These are phyloP conservation scores for Distichodus sexfasciatus DNA, from an alignment of 2,797 vertebrate genomes.

Conservation along the genomic window DNA sequence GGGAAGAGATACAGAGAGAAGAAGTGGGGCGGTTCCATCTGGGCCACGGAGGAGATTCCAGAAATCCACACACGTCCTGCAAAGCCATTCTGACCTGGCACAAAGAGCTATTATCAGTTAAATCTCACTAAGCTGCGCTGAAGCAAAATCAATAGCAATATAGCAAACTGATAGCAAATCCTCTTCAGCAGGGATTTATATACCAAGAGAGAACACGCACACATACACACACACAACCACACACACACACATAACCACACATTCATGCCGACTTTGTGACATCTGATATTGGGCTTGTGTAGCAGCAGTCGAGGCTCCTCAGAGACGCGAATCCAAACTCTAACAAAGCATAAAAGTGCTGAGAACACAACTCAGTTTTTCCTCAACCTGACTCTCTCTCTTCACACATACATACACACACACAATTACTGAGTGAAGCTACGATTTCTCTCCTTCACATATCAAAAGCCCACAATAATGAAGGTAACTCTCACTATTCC, in stretches of 20 bases:
- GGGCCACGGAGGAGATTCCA: slow-evolving; percentile 32
- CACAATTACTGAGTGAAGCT: no score
- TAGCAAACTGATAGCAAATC: background rate
- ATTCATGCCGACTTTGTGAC: slow-evolving; percentile 30
- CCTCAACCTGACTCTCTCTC: background rate
- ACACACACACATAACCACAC: background rate
- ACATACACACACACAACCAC: slow-evolving; percentile 10
- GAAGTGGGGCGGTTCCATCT: slow-evolving; percentile 41
- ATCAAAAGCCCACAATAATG: no score
- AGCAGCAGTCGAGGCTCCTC: slow-evolving; percentile 52
- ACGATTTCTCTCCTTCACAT: no score
- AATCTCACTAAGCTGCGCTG: background rate
- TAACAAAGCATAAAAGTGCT: slow-evolving; percentile 18
- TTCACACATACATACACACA: background rate
- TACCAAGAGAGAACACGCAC: background rate
- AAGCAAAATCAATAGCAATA: background rate
- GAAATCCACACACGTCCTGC: slow-evolving; percentile 68
- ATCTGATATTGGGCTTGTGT: slow-evolving; percentile 55
- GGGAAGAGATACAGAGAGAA: slow-evolving; percentile 5
- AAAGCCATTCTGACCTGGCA: slow-evolving; percentile 64
- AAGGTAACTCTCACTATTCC: no score
- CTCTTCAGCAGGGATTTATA: slow-evolving; percentile 21
- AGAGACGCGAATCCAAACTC: slow-evolving; percentile 61
- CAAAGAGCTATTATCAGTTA: background rate
- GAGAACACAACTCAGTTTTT: slow-evolving; percentile 1